phyloP scores from a whole-genome alignment of 2,113 vertebrate genomes.

The Machaerirhynchus nigripectus region DNA sequence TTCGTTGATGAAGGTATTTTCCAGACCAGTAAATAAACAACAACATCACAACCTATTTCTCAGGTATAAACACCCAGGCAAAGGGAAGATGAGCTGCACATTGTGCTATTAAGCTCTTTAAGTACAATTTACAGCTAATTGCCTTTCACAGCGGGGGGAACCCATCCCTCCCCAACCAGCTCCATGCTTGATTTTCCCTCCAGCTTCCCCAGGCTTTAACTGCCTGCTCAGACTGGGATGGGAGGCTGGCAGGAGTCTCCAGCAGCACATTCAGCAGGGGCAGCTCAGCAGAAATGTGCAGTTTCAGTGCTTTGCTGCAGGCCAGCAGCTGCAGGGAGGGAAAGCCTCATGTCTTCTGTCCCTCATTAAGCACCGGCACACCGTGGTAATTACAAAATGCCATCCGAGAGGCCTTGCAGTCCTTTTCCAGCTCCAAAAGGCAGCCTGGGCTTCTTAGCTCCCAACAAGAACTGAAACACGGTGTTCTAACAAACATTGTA shows the following conservation, averaged over 20 bases:
- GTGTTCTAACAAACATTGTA: not conserved
- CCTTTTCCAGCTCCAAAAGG: not conserved
- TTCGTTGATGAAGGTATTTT: not conserved
- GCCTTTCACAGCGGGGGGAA: not conserved
- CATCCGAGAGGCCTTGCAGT: not conserved
- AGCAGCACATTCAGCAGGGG: not conserved
- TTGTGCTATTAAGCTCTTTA: conserved; percentile 11
- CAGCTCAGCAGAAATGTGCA: not conserved
- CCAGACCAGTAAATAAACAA: conserved; percentile 37
- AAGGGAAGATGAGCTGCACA: not conserved
- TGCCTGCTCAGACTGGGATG: not conserved
- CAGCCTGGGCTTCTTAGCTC: not conserved
- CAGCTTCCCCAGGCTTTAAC: not conserved
- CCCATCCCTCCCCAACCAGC: not conserved
- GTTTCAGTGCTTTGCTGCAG: not conserved
- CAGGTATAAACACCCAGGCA: not conserved
- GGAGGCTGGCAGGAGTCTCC: not conserved
- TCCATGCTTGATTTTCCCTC: not conserved
- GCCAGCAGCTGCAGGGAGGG: not conserved
- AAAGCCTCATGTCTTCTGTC: not conserved
- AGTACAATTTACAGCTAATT: conserved; percentile 25
- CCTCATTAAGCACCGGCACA: not conserved
- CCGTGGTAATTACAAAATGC: not conserved
- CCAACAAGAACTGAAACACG: not conserved
- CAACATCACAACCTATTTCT: not conserved